Conservation (phyloP, 2,113 vertebrate genomes). For the Charina bottae region DNA sequence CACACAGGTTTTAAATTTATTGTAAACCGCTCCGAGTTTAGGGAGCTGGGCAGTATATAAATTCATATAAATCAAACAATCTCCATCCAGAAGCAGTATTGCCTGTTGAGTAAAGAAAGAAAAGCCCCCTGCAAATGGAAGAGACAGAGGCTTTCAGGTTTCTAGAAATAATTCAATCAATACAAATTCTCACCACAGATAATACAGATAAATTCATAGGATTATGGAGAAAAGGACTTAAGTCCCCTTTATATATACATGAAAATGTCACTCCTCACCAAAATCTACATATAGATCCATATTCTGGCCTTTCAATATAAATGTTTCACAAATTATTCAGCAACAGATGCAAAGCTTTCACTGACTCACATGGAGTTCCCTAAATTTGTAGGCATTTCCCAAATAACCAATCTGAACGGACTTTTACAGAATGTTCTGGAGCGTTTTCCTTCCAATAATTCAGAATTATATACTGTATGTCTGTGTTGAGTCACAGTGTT, state of each 20-base stretch:
- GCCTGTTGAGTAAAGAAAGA: neutral
- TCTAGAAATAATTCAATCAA: neutral
- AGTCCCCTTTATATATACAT: neutral
- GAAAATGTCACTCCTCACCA: neutral
- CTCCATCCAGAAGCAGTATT: neutral
- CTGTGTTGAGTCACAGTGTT: neutral
- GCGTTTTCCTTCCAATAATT: neutral
- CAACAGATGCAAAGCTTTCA: constrained; percentile 1
- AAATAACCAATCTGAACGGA: constrained; percentile 26
- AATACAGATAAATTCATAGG: neutral
- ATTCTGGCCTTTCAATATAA: neutral
- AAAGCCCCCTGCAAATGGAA: neutral
- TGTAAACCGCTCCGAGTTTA: neutral
- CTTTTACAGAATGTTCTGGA: constrained; percentile 17
- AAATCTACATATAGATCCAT: neutral
- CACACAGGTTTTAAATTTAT: neutral
- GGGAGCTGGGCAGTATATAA: neutral
- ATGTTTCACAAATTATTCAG: constrained; percentile 9
- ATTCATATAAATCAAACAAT: neutral
- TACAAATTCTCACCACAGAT: neutral
- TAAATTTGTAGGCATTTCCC: neutral
- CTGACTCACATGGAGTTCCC: neutral
- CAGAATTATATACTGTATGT: neutral
- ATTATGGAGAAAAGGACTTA: neutral
- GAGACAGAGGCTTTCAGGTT: neutral